Conservation (phyloP, 2,888 invertebrate genomes). For the Rotaria socialis region DNA sequence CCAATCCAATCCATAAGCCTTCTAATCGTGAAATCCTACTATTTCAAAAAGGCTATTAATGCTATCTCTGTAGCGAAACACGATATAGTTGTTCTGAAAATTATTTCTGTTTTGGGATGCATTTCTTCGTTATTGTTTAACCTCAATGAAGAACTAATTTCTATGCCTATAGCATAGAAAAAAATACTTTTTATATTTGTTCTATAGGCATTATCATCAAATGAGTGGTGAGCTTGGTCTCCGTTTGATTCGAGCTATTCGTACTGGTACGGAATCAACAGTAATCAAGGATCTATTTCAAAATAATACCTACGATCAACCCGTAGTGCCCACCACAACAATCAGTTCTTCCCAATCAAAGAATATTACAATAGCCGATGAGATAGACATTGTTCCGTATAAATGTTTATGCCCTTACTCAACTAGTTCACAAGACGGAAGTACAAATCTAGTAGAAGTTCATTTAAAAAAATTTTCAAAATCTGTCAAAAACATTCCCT, state of each 20-base stretch:
- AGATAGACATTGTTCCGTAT: constrained; percentile 19
- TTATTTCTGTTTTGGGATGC: too few relatives aligned
- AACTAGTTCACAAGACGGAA: background rate
- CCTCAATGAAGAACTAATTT: too few relatives aligned
- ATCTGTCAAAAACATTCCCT: background rate
- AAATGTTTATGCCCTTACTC: constrained; percentile 27
- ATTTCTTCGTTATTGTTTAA: too few relatives aligned
- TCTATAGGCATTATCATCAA: constrained; percentile 30
- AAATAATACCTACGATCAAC: background rate
- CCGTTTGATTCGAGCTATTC: background rate
- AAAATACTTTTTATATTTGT: too few relatives aligned
- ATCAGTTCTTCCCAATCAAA: background rate
- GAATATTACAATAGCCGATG: background rate
- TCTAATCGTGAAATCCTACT: too few relatives aligned
- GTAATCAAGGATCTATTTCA: background rate
- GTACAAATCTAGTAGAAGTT: background rate
- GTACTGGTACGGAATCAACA: constrained; percentile 13
- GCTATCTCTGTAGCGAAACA: too few relatives aligned
- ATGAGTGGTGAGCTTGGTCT: constrained; percentile 26
- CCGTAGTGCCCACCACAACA: background rate
- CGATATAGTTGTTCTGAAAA: too few relatives aligned
- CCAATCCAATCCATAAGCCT: too few relatives aligned
- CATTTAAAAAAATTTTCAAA: background rate
- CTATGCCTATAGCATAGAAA: too few relatives aligned
- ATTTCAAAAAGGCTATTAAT: too few relatives aligned